Base-by-base conservation (phyloP, 2,797 vertebrate genomes). In the Dendrocincla fuliginosa region DNA sequence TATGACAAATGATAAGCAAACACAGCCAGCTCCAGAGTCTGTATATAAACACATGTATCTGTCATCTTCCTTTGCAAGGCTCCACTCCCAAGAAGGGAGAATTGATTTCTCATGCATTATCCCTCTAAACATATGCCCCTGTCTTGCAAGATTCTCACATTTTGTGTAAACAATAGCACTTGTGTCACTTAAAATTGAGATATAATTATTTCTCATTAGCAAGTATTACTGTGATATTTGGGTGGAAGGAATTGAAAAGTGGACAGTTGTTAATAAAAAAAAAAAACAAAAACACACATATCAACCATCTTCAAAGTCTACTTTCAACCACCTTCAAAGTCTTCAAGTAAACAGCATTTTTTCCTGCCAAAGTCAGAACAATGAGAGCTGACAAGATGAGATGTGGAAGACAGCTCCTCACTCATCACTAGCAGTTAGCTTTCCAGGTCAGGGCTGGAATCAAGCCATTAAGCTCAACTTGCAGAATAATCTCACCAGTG, bases 121-220 rank as follows among this genome's bases (percentile, higher is more conserved):
- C 69, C 27, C 55, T 78, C 59, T 25, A 57, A 86, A 76, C 96
- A 93, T 86, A 94, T 56, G 91, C 82, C 91, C 69, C 61, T 28
- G 47, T 91, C 92, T 87, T 86, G 73, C 55, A 78, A 78, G 75
- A 85, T 59, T 94, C 57, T 68, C 79, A 84, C 61, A 75, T 63
- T 93, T 84, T 81, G 32, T 77, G 67, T 88, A 89, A 93, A 94
- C 89, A 93, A 81, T 68, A 80, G 86, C 68, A 84, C 41, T 96
- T n/a, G 46, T 89, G 61, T 65, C 82, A 81, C 79, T 92, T 92
- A 52, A 88, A 90, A 91, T 5, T 64, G 33, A 94, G 69, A 75
- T 47, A 27, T 42, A 83, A 85, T 93, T 68, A 85, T 92, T 87
- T 85, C 79, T 92, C 37, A 89, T 95, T 88, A 96, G 87, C 32